Base-by-base conservation (phyloP, 2,797 vertebrate genomes). In the Pelodytes ibericus region DNA sequence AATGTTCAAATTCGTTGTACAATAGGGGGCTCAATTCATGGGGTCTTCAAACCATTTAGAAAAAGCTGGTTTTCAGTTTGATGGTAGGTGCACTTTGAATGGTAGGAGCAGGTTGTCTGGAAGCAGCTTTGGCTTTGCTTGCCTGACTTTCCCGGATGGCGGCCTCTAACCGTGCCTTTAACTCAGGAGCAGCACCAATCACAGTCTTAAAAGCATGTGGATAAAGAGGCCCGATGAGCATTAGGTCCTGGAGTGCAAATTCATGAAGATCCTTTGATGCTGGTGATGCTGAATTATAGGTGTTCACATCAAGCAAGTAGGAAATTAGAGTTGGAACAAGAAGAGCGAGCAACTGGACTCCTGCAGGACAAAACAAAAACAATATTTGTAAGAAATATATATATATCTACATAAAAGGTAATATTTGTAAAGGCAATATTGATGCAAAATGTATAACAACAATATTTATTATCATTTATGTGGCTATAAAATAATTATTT, bases 1-100 rank as follows among this genome's bases (percentile, higher is more conserved):
- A 4, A 47, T 4, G 44, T 47, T 9, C 11, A 10, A n/a, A 47
- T 47, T 16, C 1, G 33, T 36, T 36, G 4, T 1, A 47, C 0
- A 47, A 18, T 10, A 15, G 6, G 4, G 44, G 4, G 18, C 18
- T 47, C 18, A 16, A 18, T 47, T 47, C 3, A 53, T 7, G 6
- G 49, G 49, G 8, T 8, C 2, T 5, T 53, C 7, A 49, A 25
- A 30, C 73, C 72, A 75, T 86, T 93, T 85, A 99, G 90, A 99
- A 98, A 90, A 99, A 99, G 87, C 92, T 99, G 0, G 94, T 99
- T 87, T 99, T 99, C 71, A 99, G 94, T 93, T 98, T 99, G 88
- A 99, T 99, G 81, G 96, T 99, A 18, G 98, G 98, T n/a, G 93
- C 90, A 58, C 95, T 94, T 84, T 95, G 96, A 51, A 93, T 90